Evolutionary conservation across 2,888 invertebrate species (phyloP).

Genomic region (Euzetes globulus): DNA sequence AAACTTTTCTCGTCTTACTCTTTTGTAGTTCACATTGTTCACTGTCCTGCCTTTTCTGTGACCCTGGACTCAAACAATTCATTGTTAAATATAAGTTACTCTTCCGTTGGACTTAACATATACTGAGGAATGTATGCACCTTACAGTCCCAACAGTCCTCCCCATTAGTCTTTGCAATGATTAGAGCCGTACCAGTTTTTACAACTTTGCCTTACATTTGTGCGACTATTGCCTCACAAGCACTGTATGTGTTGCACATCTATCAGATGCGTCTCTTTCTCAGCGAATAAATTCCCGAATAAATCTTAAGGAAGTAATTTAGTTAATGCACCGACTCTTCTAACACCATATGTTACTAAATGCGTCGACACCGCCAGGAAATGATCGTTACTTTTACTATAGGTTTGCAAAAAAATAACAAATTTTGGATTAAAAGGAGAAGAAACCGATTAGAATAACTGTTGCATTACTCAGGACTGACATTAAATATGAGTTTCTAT

Average conservation of each 20-base stretch:
- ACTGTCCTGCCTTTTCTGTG: slow-evolving; percentile 17
- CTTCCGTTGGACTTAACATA: not conserved
- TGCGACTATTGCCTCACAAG: not conserved
- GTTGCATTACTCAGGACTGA: not conserved
- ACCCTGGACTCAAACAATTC: slow-evolving; percentile 21
- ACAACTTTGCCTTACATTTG: not conserved
- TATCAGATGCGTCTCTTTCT: not conserved
- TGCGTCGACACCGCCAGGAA: not conserved
- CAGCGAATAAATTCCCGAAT: not conserved
- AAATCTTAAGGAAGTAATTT: slow-evolving; percentile 20
- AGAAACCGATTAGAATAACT: not conserved
- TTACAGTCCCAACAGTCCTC: slow-evolving; percentile 9
- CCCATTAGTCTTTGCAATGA: not conserved
- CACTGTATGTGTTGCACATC: not conserved
- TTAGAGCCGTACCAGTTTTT: no score
- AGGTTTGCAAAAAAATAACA: not conserved
- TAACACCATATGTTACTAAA: slow-evolving; percentile 10
- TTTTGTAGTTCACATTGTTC: slow-evolving; percentile 9
- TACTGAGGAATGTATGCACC: slow-evolving; percentile 16
- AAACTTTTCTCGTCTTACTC: slow-evolving; percentile 16
- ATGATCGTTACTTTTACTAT: not conserved
- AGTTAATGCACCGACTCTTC: slow-evolving; percentile 18
- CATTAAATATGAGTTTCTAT: not conserved
- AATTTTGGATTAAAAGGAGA: not conserved
- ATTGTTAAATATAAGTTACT: slow-evolving; percentile 21